Percentiles rank a stretch among this genome's conserved stretches.
Evolutionary conservation across 1,140 invertebrate species (phyloP).

Genomic region (Bacillus rossius): DNA sequence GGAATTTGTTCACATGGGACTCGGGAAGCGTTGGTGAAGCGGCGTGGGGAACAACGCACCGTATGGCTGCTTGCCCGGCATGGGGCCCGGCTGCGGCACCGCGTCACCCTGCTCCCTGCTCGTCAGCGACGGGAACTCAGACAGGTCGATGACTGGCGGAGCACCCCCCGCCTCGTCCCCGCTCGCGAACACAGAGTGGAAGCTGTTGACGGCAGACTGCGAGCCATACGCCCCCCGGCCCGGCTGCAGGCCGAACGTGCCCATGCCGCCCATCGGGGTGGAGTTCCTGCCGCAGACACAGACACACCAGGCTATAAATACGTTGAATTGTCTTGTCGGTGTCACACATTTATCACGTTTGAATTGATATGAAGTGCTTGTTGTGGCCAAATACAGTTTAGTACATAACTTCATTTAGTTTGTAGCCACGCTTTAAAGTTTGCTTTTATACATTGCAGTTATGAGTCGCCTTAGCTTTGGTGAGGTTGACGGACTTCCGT

Average conservation of each 20-base stretch:
- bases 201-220: slow-evolving; percentile 56
- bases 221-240: slow-evolving; percentile 54
- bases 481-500: no score
- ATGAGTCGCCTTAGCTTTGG: no score
- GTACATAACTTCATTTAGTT: no score
- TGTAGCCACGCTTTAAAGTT: no score
- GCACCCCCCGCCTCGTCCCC: slow-evolving; percentile 63
- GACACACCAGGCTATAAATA: no score
- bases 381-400: no score
- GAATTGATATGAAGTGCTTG: no score
- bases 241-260: slow-evolving; percentile 54
- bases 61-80: slow-evolving; percentile 84
- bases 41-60: slow-evolving; percentile 53
- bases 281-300: slow-evolving; percentile 41
- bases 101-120: slow-evolving; percentile 69
- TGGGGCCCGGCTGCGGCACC: slow-evolving; percentile 70
- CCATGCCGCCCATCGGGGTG: slow-evolving; percentile 57
- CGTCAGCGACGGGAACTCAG: slow-evolving; percentile 86
- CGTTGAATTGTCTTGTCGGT: no score
- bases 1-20: no score
- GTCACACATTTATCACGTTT: no score
- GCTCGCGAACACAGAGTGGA: slow-evolving; percentile 67
- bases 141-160: slow-evolving; percentile 78
- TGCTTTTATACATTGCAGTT: no score
- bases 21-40: no score